Evolutionary conservation across 2,113 vertebrate species (phyloP).

Genomic region (Psittacara wagleri): DNA sequence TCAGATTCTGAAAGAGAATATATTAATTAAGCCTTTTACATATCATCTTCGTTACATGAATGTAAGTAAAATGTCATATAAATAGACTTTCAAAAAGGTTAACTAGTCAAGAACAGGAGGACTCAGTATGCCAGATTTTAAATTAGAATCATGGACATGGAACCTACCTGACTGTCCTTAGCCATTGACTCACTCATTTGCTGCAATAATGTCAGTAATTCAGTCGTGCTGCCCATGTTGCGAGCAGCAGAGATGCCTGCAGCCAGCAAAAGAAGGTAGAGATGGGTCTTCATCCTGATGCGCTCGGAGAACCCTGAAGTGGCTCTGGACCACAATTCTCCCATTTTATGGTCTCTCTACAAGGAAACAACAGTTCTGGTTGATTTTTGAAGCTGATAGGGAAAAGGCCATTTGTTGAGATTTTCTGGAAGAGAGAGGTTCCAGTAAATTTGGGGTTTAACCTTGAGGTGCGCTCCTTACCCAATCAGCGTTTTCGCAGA

Average conservation of each 20-base stretch:
- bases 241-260: neutral
- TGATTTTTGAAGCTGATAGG: conserved; percentile 37
- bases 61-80: neutral
- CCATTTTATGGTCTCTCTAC: conserved; percentile 64
- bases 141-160: neutral
- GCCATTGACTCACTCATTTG: neutral
- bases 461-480: neutral
- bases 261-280: conserved; percentile 41
- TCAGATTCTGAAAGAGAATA: conserved; percentile 59
- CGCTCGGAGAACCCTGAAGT: neutral
- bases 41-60: neutral
- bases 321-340: neutral
- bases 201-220: conserved; percentile 38
- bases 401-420: neutral
- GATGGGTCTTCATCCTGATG: conserved; percentile 21
- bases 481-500: neutral
- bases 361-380: conserved; percentile 60
- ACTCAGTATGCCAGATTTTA: neutral
- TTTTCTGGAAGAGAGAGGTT: conserved; percentile 45
- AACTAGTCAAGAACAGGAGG: neutral
- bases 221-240: neutral
- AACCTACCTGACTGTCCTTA: conserved; percentile 46
- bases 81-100: neutral
- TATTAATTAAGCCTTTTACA: neutral
- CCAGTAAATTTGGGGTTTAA: conserved; percentile 37